Conservation (phyloP, 2,113 vertebrate species). For the Oenanthe oenanthe region DNA sequence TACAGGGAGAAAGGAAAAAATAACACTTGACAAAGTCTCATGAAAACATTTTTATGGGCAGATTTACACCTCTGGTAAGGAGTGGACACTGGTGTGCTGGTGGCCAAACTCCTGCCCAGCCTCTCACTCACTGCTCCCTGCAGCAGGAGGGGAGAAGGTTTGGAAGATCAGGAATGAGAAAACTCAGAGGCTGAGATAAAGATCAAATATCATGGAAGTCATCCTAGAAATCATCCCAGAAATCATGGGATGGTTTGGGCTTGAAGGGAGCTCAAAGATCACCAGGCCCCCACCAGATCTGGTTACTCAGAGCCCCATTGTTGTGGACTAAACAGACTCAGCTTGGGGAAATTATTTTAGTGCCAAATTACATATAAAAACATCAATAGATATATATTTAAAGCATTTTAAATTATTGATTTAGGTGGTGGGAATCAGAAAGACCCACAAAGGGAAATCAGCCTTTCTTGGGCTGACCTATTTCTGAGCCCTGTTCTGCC, state of each 20-base stretch:
- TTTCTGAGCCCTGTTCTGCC: background rate
- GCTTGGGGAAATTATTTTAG: background rate
- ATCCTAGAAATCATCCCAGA: background rate
- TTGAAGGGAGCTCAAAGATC: background rate
- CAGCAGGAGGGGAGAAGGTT: background rate
- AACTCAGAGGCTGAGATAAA: background rate
- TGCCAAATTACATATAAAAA: background rate
- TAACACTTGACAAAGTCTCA: background rate
- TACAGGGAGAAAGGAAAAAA: background rate
- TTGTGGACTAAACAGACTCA: background rate
- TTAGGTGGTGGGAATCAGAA: background rate
- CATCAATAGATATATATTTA: accelerated
- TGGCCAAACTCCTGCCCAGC: background rate
- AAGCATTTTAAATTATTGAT: background rate
- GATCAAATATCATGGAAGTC: background rate
- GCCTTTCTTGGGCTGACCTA: background rate
- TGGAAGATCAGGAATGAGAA: background rate
- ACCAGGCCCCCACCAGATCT: no score
- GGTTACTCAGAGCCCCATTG: background rate
- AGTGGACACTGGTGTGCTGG: background rate
- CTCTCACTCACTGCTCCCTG: background rate
- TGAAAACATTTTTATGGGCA: background rate
- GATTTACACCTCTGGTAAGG: background rate
- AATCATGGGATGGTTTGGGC: background rate
- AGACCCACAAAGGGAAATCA: background rate